Conservation (phyloP, 2,113 vertebrate species). For the Brachyhypopomus occidentalis region DNA sequence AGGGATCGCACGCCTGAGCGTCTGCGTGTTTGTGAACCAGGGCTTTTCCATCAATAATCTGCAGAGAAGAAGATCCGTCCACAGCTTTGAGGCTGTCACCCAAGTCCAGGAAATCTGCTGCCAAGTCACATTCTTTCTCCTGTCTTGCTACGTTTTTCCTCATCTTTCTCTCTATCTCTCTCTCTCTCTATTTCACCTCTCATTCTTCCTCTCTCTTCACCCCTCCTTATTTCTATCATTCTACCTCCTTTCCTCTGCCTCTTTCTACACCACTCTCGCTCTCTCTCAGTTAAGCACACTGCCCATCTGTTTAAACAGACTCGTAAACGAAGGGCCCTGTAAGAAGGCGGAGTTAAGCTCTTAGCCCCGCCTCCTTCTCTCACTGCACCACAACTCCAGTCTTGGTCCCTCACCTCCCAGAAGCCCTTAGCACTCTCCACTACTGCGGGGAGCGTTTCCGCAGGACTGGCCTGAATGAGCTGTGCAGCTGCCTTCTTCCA, state of each 20-base stretch:
- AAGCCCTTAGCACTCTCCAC: too few relatives aligned
- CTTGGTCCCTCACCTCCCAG: background rate
- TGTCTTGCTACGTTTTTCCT: too few relatives aligned
- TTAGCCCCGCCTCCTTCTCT: background rate
- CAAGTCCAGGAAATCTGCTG: too few relatives aligned
- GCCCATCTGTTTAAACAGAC: background rate
- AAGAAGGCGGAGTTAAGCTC: background rate
- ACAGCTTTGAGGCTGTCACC: conserved; percentile 18
- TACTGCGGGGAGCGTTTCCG: too few relatives aligned
- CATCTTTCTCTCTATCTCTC: too few relatives aligned
- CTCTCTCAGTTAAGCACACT: background rate
- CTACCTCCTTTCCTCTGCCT: too few relatives aligned
- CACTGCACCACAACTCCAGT: background rate
- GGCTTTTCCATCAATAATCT: conserved; percentile 14
- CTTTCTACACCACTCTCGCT: background rate
- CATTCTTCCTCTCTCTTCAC: too few relatives aligned
- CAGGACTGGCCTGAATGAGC: too few relatives aligned
- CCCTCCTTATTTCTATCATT: too few relatives aligned
- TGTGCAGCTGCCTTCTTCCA: too few relatives aligned
- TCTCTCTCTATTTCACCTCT: too few relatives aligned
- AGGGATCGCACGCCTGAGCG: background rate
- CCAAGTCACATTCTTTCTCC: background rate
- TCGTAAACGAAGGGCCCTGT: background rate
- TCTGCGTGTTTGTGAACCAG: conserved; percentile 8
- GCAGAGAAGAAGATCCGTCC: conserved; percentile 14